These are phyloP conservation scores for Cryptocephalus moraei DNA, from an alignment of 2,888 invertebrate genomes.

Conservation along the genomic window DNA sequence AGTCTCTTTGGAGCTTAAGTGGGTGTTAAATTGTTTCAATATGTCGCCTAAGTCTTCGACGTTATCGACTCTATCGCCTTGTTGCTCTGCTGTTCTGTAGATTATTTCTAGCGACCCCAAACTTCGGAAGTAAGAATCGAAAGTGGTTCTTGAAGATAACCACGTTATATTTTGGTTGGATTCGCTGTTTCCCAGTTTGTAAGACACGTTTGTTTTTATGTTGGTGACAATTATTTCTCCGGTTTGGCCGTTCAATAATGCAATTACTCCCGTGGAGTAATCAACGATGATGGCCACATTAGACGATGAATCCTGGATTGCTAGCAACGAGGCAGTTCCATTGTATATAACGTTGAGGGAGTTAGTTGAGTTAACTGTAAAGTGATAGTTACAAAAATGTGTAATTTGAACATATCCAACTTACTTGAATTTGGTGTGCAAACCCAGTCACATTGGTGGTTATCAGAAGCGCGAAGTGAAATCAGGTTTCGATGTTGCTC, in stretches of 20 bases:
- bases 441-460: neutral
- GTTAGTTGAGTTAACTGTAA: neutral
- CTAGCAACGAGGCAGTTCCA: neutral
- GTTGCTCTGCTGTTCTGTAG: slow-evolving; percentile 2
- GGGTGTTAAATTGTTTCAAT: neutral
- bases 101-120: slow-evolving; percentile 1
- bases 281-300: slow-evolving; percentile 4
- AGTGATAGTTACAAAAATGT: neutral
- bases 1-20: neutral
- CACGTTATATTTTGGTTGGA: too few species aligned
- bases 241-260: slow-evolving; percentile 4
- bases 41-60: neutral
- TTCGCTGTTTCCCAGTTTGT: neutral
- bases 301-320: slow-evolving; percentile 1
- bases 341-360: too few species aligned
- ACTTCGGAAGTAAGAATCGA: slow-evolving; percentile 1
- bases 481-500: too few species aligned
- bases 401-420: neutral
- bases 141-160: too few species aligned
- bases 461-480: neutral
- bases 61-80: slow-evolving; percentile 1
- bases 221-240: slow-evolving; percentile 1
- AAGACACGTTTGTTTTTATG: neutral
- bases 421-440: neutral
- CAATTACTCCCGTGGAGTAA: neutral